Evolutionary conservation across 2,797 vertebrate genomes (phyloP).

Genomic region (Vireo griseus): DNA sequence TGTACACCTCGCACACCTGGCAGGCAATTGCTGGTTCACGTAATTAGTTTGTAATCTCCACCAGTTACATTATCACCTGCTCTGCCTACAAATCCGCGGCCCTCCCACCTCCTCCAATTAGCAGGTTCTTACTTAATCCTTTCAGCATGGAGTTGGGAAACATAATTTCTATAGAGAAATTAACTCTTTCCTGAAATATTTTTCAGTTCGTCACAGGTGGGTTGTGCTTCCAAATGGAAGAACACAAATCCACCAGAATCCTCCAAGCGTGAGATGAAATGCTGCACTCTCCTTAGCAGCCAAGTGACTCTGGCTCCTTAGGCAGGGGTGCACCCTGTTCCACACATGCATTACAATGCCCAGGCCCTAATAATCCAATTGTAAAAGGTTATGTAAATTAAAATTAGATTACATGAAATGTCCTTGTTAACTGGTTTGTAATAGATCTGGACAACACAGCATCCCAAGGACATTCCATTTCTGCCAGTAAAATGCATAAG

Average conservation of each 20-base stretch:
- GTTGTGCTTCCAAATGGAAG: not conserved
- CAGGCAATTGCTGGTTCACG: not conserved
- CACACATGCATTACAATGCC: not conserved
- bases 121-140: not conserved
- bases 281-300: not conserved
- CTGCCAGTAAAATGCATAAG: not conserved
- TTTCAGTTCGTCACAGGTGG: not conserved
- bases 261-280: not conserved
- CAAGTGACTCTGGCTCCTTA: not conserved
- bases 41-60: not conserved
- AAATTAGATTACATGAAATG: conserved; percentile 13
- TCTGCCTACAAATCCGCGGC: not conserved
- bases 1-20: not conserved
- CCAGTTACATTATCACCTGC: not conserved
- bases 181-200: not conserved
- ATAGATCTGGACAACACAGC: not conserved
- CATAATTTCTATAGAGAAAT: not conserved
- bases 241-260: not conserved
- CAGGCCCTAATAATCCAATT: not conserved
- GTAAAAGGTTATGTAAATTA: not conserved
- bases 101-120: not conserved
- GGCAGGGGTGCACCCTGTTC: not conserved
- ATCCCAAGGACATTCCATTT: not conserved
- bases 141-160: not conserved
- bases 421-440: not conserved